Evolutionary conservation across 2,113 vertebrate species (phyloP).

Genomic region (Bubo blakistoni): DNA sequence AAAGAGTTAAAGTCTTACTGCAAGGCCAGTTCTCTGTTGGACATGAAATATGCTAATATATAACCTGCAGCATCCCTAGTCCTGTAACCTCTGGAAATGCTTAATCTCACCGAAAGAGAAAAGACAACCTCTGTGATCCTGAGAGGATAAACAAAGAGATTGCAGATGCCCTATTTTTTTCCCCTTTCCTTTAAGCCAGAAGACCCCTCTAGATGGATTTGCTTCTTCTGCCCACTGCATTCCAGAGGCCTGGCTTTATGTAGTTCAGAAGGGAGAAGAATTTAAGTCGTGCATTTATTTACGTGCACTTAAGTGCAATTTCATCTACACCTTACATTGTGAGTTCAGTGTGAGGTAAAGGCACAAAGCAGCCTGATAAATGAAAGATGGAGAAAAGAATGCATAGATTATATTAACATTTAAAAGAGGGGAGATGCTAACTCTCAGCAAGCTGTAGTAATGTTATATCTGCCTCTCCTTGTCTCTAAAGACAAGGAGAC

Average conservation of each 20-base stretch:
- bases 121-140: neutral
- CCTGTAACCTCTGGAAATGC: neutral
- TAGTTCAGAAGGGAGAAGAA: neutral
- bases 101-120: constrained; percentile 14
- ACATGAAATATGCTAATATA: constrained; percentile 3
- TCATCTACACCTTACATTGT: neutral
- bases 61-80: neutral
- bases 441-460: neutral
- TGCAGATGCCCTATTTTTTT: neutral
- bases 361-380: neutral
- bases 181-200: neutral
- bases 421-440: neutral
- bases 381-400: neutral
- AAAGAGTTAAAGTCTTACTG: neutral
- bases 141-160: neutral
- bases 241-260: neutral
- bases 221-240: neutral
- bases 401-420: neutral
- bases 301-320: neutral
- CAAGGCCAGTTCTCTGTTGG: neutral
- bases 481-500: neutral
- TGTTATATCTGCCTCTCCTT: neutral
- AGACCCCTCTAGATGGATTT: neutral
- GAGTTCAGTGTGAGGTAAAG: neutral
- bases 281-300: neutral